Evolutionary conservation across 2,113 vertebrate species (phyloP), one percentile per base, ranked within the genome.

Genomic region (Tricholaema leucomelas): DNA sequence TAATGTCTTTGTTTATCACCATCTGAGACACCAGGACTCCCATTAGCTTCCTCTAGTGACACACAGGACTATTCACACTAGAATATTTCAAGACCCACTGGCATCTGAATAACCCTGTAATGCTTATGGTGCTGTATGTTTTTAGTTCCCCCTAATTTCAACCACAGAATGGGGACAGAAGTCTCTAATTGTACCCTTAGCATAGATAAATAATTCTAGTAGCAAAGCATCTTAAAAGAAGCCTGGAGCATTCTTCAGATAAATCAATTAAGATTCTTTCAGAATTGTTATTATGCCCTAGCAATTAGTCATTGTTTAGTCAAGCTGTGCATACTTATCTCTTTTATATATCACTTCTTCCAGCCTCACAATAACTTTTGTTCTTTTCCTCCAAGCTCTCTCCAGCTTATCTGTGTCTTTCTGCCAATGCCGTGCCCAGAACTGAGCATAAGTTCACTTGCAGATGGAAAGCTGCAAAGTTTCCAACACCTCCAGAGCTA

Each of bases 221-320:
- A 83, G 35, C 28, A 94, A 84, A 87, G 8, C 40, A 59, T 90
- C 46, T 88, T 92, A 87, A 91, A 85, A 77, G 52, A 90, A 94
- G 70, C 79, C 81, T 82, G 66, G 64, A 93, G 75, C 61, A 60
- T 91, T 93, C 71, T 66, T 93, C 75, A 92, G 78, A 92, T 92
- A 95, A 94, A 96, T 96, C 81, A 94, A 92, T 94, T 96, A 93
- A 82, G 91, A 54, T 48, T 94, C 65, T 87, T 96, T 95, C 84
- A 92, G 65, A 92, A 88, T 64, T 87, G 64, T 80, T 92, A 87
- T 73, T 93, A 93, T 80, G 67, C 69, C 64, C 60, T 67, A 71
- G 81, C 74, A 93, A 92, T 95, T 95, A 96, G 64, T 92, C 87
- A 87, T 77, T 92, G 87, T 92, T 95, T 89, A 88, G 78, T 88